Percentiles rank a stretch among this genome's conserved stretches.
Conservation (phyloP, 2,113 vertebrate genomes). For the Sander lucioperca region DNA sequence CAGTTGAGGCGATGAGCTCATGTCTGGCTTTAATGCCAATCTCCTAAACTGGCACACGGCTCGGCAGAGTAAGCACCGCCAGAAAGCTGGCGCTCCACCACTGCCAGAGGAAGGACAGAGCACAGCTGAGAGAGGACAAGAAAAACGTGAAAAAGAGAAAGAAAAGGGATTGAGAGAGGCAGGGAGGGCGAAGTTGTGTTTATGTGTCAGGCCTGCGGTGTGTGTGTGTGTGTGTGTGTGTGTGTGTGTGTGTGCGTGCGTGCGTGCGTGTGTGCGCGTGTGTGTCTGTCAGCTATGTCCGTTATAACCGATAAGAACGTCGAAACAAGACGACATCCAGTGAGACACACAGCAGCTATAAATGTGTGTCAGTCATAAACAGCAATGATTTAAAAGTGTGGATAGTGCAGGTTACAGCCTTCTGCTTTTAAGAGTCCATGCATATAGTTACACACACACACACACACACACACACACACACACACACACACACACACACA, state of each 20-base stretch:
- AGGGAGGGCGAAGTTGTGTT: constrained; percentile 26
- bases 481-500: constrained; percentile 9
- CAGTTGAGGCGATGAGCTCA: constrained; percentile 96
- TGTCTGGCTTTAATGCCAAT: constrained; percentile 98
- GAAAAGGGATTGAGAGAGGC: constrained; percentile 16
- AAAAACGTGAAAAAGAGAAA: not conserved
- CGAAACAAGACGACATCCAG: constrained; percentile 67
- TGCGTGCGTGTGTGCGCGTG: constrained; percentile 33
- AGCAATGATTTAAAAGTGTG: constrained; percentile 70
- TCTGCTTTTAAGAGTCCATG: constrained; percentile 47
- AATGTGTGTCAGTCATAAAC: constrained; percentile 69
- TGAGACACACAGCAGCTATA: constrained; percentile 63
- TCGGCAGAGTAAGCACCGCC: constrained; percentile 73
- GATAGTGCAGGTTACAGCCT: constrained; percentile 67
- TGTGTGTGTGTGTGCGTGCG: constrained; percentile 31
- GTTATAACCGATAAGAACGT: constrained; percentile 69
- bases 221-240: constrained; percentile 19
- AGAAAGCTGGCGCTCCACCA: constrained; percentile 78
- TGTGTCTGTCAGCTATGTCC: constrained; percentile 51
- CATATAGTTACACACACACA: constrained; percentile 2
- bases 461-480: constrained; percentile 15
- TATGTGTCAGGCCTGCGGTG: not conserved
- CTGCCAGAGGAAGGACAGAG: constrained; percentile 80
- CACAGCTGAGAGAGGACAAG: constrained; percentile 3
- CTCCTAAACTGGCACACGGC: constrained; percentile 90